Evolutionary conservation across 2,113 vertebrate genomes (phyloP), one percentile per base, ranked within the genome.

Genomic region (Tragelaphus scriptus): DNA sequence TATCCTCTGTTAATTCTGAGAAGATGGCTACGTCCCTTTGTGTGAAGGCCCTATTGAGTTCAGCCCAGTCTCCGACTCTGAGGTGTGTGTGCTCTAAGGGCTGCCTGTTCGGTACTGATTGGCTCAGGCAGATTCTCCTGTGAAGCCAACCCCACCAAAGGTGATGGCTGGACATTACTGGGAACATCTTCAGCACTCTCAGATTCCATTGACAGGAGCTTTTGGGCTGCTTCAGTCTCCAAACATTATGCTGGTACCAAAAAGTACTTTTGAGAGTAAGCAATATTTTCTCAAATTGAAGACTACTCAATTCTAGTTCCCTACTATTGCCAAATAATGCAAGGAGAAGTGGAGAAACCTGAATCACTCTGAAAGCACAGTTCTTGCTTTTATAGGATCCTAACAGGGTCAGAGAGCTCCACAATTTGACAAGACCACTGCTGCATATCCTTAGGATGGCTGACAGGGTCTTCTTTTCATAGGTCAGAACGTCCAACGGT

Each of bases 271-370:
- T 51, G 36, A 84, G 79, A 79, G 44, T 0, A 28, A 85, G 8
- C 19, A 55, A 47, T 79, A 28, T 68, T 92, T 71, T 91, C 81
- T 80, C 36, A 65, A 85, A 56, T 12, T 55, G 47, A 88, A 51
- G 51, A 92, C 55, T 82, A 77, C 25, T 99, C 98, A 99, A 91
- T 99, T 98, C 97, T n/a, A 99, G 98, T 84, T 99, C 99, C 91
- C 99, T 99, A 84, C 99, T 99, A 98, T 99, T 99, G 97, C 99
- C 99, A 21, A 99, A 99, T 97, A 99, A 98, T 0, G 99, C 99
- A 40, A 99, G 98, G n/a, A 99, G 99, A 98, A 99, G 99, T 0
- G 99, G 99, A 96, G 99, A 99, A 53, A 99, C 99, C 99, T 99
- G 99, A 95, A 99, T 98, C 77, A 99, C 99, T 92, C 99, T 99